These are phyloP conservation scores for Irena cyanogastra DNA, from an alignment of 2,113 vertebrate species.

Conservation along the genomic window DNA sequence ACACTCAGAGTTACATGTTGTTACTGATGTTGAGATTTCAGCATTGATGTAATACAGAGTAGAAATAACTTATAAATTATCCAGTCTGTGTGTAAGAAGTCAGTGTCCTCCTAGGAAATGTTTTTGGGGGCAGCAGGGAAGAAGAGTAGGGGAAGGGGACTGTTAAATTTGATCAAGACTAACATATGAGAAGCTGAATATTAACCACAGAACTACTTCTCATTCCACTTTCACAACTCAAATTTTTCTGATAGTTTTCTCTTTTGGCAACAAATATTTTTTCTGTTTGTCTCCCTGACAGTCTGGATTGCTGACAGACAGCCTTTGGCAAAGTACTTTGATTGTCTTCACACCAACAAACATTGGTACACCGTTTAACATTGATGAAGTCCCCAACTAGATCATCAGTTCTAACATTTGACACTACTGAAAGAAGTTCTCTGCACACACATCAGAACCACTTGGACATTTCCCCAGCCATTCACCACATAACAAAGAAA, in stretches of 20 bases:
- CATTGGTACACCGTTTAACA: not conserved
- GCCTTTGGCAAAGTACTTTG: not conserved
- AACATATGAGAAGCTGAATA: not conserved
- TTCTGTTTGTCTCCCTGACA: not conserved
- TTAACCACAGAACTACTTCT: not conserved
- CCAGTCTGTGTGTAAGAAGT: not conserved
- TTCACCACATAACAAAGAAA: not conserved
- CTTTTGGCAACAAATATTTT: not conserved
- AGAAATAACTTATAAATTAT: not conserved
- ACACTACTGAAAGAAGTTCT: not conserved
- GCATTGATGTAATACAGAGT: not conserved
- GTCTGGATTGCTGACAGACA: not conserved
- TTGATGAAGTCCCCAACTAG: not conserved
- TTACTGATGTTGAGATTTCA: not conserved
- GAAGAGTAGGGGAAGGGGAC: not conserved
- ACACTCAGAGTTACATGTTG: not conserved
- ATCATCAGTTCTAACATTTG: not conserved
- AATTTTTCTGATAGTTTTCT: not conserved
- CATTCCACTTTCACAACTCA: not conserved
- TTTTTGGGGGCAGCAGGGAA: not conserved
- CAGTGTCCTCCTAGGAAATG: not conserved
- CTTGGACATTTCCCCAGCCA: not conserved
- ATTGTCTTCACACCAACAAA: not conserved
- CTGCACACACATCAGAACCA: not conserved
- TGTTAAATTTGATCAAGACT: not conserved